Evolutionary conservation across 2,888 invertebrate genomes (phyloP).

Genomic region (Callyntrura sp.): DNA sequence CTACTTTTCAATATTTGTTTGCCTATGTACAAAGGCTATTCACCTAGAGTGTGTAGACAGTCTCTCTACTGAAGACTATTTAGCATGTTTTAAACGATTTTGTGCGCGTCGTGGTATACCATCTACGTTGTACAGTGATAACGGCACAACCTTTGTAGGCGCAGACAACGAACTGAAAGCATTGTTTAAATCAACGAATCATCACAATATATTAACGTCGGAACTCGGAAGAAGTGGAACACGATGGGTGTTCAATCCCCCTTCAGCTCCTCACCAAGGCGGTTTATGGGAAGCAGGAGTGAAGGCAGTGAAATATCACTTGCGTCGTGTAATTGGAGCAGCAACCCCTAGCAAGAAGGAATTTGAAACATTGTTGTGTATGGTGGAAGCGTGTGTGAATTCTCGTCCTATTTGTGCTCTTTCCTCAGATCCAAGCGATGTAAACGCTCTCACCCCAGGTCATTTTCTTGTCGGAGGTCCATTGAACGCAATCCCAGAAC

Average conservation of each 20-base stretch:
- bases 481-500: background rate
- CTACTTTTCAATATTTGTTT: constrained; percentile 17
- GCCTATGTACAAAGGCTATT: background rate
- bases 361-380: background rate
- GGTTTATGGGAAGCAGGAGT: background rate
- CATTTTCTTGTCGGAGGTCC: background rate
- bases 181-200: no score
- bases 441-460: background rate
- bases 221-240: no score
- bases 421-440: background rate
- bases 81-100: background rate
- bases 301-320: no score
- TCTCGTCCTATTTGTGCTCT: background rate
- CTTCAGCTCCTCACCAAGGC: background rate
- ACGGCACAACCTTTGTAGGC: background rate
- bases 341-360: background rate
- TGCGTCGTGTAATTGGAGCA: background rate
- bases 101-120: background rate
- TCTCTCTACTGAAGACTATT: background rate
- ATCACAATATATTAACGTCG: no score
- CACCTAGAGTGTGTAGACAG: background rate
- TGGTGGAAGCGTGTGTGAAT: background rate
- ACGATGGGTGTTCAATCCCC: background rate
- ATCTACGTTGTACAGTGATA: background rate
- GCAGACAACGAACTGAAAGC: background rate